Base-by-base conservation (phyloP, 1,140 invertebrate genomes). In the Carposina sasakii region DNA sequence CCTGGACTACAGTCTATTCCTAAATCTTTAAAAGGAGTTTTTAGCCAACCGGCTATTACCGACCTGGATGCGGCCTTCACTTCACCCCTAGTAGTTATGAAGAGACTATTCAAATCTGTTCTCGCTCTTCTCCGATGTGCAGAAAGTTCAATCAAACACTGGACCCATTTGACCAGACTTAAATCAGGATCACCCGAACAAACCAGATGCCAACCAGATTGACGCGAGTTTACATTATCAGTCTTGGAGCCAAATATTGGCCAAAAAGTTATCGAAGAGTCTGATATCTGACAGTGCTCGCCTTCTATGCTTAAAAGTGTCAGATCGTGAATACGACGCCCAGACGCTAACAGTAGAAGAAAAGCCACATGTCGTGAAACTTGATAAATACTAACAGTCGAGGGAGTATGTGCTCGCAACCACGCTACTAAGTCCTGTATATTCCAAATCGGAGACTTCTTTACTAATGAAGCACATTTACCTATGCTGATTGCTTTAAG, bases 291-390 rank as follows among this genome's bases (percentile, higher is more conserved):
- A 36, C 34, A 52, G 28, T 31, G 4, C 4, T 50, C 8, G 8
- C 13, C 15, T 10, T 57, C 53, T 15, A 65, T 64, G 8, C 34
- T 22, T 28, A 73, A 49, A 6, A 71, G 52, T 2, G 72, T 73
- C 0, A 73, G 45, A 42, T 75, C 63, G 26, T 75, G 67, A 19
- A 75, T 44, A 23, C 71, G 24, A 2, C 70, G 31, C 9, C 72
- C 70, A 1, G 72, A 68, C 23, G 61, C 61, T 16, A 73, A 28
- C 4, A 76, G 39, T 15, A 74, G 43, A n/a, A 63, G 34, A 2
- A 60, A n/a, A 2, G 62, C 62, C 3, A 54, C 23, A 22, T 49
- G 28, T 1, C 68, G 15, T 22, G 63, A 71, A 5, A 69, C 52
- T 42, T 71, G 54, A 42, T 63, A 70, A 19, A 60, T n/a, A 26